These are phyloP conservation scores for Diuraphis noxia DNA, from an alignment of 1,140 invertebrate species.

Conservation along the genomic window DNA sequence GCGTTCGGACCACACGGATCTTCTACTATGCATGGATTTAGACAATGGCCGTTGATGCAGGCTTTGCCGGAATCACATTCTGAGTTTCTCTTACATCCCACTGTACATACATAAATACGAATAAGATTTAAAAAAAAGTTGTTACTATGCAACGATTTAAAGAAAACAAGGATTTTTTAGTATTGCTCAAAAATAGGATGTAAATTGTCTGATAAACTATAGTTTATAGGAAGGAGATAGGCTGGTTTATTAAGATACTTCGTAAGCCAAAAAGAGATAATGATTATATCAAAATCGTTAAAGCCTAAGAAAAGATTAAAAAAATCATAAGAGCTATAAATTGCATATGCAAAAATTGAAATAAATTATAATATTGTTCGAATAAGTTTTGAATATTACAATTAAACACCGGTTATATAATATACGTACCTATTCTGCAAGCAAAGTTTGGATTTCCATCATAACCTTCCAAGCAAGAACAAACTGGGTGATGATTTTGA, in stretches of 20 bases:
- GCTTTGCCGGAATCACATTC: constrained; percentile 79
- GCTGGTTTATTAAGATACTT: background rate
- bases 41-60: constrained; percentile 81
- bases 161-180: background rate
- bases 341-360: background rate
- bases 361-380: background rate
- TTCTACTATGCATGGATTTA: constrained; percentile 78
- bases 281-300: background rate
- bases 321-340: background rate
- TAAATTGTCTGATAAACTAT: too few relatives aligned
- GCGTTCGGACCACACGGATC: constrained; percentile 82
- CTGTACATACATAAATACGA: constrained; percentile 55
- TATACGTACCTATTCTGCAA: constrained; percentile 67
- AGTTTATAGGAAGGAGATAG: too few relatives aligned
- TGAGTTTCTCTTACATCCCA: constrained; percentile 77
- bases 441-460: constrained; percentile 82
- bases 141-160: background rate
- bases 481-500: constrained; percentile 81
- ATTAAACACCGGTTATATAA: background rate
- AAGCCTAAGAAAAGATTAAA: background rate
- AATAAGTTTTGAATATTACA: background rate
- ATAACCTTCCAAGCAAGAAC: constrained; percentile 78
- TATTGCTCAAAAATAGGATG: too few relatives aligned
- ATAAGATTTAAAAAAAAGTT: background rate
- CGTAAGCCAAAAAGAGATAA: background rate